Conservation (phyloP, 2,797 vertebrate species). For the Onychomys torridus region DNA sequence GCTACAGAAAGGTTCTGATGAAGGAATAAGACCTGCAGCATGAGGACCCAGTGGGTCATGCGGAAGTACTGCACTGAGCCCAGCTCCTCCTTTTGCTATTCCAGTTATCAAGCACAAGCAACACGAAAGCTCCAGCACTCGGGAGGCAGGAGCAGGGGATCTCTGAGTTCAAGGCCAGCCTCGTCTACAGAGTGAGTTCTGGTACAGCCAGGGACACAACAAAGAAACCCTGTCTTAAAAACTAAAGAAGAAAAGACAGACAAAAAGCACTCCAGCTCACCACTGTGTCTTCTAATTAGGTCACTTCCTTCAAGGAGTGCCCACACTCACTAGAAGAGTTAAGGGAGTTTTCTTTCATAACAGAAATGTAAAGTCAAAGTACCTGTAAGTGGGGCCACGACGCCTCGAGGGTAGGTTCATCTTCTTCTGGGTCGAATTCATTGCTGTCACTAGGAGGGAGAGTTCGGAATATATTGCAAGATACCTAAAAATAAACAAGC, state of each 20-base stretch:
- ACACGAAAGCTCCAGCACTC: constrained; percentile 11
- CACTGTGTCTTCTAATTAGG: constrained; percentile 44
- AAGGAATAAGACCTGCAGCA: neutral
- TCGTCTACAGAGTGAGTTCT: neutral
- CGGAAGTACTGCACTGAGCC: neutral
- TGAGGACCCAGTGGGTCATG: neutral
- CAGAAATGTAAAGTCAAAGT: constrained; percentile 53
- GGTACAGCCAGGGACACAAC: neutral
- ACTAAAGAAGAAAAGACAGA: neutral
- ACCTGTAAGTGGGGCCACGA: constrained; percentile 99
- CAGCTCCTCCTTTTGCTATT: neutral
- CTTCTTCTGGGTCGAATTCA: constrained; percentile 99
- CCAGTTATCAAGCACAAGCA: constrained; percentile 36
- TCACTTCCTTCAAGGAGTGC: constrained; percentile 59
- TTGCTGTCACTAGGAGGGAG: constrained; percentile 99
- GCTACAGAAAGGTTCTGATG: neutral
- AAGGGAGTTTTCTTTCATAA: constrained; percentile 40
- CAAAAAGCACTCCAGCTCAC: neutral
- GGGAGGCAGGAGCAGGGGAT: neutral
- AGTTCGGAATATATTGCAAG: constrained; percentile 99
- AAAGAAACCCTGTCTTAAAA: neutral
- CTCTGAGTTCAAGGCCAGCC: neutral
- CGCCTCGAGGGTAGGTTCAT: constrained; percentile 98
- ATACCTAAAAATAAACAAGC: constrained; percentile 91
- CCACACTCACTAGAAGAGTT: neutral